These are phyloP conservation scores for Drosophila pallidifrons DNA, from an alignment of 1,140 invertebrate species.

Conservation along the genomic window DNA sequence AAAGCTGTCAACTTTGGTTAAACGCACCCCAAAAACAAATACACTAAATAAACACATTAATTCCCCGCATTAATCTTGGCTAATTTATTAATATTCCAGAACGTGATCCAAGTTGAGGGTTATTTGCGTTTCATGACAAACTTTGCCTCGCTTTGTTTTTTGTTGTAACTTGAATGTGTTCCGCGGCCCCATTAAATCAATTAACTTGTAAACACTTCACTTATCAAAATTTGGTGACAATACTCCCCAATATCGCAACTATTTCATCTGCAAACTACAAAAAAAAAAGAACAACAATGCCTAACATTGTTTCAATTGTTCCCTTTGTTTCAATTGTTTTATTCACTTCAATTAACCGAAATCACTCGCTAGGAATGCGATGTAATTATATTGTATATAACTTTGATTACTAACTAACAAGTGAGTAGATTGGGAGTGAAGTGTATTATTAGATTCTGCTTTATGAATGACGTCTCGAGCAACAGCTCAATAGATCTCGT, in stretches of 20 bases:
- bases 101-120: slow-evolving; percentile 13
- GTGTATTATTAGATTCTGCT: slow-evolving; percentile 7
- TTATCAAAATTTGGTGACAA: slow-evolving; percentile 34
- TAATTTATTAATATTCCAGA: not conserved
- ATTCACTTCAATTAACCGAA: slow-evolving; percentile 13
- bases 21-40: not conserved
- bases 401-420: slow-evolving; percentile 5
- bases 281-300: slow-evolving; percentile 7
- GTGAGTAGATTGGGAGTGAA: slow-evolving; percentile 5
- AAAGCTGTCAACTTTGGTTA: slow-evolving; percentile 1
- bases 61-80: slow-evolving; percentile 8
- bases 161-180: slow-evolving; percentile 2
- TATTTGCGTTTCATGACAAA: not conserved
- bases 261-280: slow-evolving; percentile 1
- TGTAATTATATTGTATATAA: slow-evolving; percentile 12
- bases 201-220: slow-evolving; percentile 67
- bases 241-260: not conserved
- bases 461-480: slow-evolving; percentile 17
- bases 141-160: not conserved
- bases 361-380: not conserved
- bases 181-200: slow-evolving; percentile 59
- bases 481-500: slow-evolving; percentile 15
- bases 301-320: not conserved
- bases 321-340: slow-evolving; percentile 16
- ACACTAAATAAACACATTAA: slow-evolving; percentile 4